Evolutionary conservation across 2,113 vertebrate genomes (phyloP).

Genomic region (Chaetops frenatus): DNA sequence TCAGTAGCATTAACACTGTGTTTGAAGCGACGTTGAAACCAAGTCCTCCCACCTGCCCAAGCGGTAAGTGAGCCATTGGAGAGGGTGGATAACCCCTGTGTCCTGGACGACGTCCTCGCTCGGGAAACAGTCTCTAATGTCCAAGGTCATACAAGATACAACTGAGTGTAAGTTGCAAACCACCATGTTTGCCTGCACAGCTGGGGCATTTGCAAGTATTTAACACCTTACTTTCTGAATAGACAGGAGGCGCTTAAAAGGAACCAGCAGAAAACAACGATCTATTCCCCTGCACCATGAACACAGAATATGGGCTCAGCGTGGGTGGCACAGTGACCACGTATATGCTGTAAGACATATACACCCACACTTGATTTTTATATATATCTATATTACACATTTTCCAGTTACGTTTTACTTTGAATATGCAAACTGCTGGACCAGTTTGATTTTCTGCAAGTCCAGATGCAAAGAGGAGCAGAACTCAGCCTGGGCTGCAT

Average conservation of each 20-base stretch:
- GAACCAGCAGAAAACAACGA: background rate
- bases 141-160: background rate
- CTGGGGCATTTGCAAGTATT: background rate
- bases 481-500: background rate
- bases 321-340: background rate
- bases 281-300: background rate
- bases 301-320: background rate
- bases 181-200: background rate
- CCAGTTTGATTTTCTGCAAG: background rate
- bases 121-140: background rate
- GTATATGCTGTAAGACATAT: background rate
- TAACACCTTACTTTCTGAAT: slow-evolving; percentile 1
- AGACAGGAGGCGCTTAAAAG: background rate
- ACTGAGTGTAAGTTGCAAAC: background rate
- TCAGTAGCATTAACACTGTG: background rate
- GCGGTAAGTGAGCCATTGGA: background rate
- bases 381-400: background rate
- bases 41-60: background rate
- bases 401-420: background rate
- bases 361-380: fast-evolving
- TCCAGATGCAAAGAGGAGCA: background rate
- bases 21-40: background rate
- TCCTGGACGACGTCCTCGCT: background rate
- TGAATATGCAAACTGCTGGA: background rate
- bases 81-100: background rate